These are phyloP conservation scores for Psittacula derbiana DNA, from an alignment of 2,797 vertebrate genomes.

Conservation along the genomic window DNA sequence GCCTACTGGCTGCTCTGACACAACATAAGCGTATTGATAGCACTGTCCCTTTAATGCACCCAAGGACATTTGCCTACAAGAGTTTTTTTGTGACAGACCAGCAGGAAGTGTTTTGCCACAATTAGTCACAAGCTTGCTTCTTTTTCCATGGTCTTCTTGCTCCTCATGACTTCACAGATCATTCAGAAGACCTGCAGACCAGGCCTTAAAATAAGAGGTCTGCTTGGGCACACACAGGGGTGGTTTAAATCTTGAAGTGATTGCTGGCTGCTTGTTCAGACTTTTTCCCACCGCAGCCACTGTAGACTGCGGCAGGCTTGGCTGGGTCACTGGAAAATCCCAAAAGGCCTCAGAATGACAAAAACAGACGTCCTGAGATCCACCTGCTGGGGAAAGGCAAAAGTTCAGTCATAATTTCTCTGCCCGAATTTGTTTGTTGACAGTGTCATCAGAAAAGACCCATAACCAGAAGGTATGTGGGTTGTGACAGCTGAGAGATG, in stretches of 20 bases:
- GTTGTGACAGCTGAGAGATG: background rate
- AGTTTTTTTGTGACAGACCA: background rate
- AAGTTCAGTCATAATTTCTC: constrained; percentile 25
- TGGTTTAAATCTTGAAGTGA: background rate
- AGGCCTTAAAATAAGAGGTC: background rate
- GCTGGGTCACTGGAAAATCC: constrained; percentile 63
- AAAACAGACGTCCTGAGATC: constrained; percentile 13
- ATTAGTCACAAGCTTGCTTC: background rate
- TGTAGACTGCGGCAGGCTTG: constrained; percentile 1
- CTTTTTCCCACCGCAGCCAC: background rate
- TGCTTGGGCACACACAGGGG: background rate
- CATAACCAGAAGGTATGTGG: background rate
- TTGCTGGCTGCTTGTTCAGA: background rate
- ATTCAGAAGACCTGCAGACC: background rate
- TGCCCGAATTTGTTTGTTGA: constrained; percentile 57
- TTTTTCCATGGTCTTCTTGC: background rate
- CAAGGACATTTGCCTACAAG: background rate
- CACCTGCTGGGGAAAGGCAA: constrained; percentile 46
- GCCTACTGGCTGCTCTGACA: background rate
- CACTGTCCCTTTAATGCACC: background rate
- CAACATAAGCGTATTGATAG: background rate
- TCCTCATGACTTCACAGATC: background rate
- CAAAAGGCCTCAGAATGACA: constrained; percentile 32
- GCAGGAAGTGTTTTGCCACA: background rate
- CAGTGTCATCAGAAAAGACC: constrained; percentile 38